A percentile compares a stretch with the other conserved stretches of the same genome.
Conservation (phyloP, 2,888 invertebrate genomes). For the Anoncus sp. region DNA sequence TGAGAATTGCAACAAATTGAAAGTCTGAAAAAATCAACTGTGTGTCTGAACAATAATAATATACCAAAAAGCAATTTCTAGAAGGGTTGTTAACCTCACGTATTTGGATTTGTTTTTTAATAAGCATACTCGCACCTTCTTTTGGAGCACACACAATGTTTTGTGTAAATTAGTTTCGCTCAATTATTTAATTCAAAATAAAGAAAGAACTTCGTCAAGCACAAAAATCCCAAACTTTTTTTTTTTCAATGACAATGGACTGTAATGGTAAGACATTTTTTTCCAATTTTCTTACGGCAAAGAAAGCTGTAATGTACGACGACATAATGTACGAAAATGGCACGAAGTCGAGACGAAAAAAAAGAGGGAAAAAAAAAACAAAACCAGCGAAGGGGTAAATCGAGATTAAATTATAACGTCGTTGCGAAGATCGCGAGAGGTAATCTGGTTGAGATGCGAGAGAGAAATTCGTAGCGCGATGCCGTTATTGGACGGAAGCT, state of each 20-base stretch:
- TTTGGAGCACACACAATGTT: too few species aligned
- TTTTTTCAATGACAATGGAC: conserved; percentile 1
- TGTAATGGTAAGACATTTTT: conserved; percentile 1
- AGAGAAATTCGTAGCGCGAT: conserved; percentile 55
- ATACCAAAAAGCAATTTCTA: too few species aligned
- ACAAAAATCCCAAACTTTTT: conserved; percentile 7
- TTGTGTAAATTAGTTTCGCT: too few species aligned
- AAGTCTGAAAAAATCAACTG: too few species aligned
- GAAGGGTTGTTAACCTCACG: too few species aligned
- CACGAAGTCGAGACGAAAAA: conserved; percentile 27
- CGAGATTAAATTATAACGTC: conserved; percentile 57
- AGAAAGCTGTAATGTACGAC: conserved; percentile 13
- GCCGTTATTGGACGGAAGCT: conserved; percentile 62
- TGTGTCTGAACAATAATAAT: too few species aligned
- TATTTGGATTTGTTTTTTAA: too few species aligned
- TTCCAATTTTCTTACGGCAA: not conserved
- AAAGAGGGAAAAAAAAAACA: not conserved
- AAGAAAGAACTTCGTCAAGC: not conserved
- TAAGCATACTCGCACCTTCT: too few species aligned
- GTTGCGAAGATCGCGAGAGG: conserved; percentile 8
- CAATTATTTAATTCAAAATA: not conserved
- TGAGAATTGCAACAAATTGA: too few species aligned
- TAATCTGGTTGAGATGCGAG: not conserved
- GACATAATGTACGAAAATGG: conserved; percentile 9
- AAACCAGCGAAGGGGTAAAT: conserved; percentile 22